These are phyloP conservation scores for Magallana gigas DNA, from an alignment of 1,140 invertebrate genomes.

Conservation along the genomic window DNA sequence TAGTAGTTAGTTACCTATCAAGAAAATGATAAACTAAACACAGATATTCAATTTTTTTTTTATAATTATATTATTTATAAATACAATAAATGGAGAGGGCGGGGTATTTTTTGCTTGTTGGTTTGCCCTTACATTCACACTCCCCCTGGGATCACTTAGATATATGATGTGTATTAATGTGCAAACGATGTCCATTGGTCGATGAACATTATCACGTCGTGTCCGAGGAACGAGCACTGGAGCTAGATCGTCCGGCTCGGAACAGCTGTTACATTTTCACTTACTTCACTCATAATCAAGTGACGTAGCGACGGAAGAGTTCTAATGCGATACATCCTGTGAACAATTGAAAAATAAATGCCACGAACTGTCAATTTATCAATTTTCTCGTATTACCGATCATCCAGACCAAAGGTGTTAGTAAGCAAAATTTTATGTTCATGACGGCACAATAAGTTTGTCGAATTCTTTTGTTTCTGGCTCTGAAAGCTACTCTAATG, in stretches of 20 bases:
- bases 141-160: not conserved
- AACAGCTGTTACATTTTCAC: not conserved
- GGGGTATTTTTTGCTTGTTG: too few relatives aligned
- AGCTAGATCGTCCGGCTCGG: not conserved
- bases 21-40: too few relatives aligned
- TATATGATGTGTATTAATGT: conserved; percentile 18
- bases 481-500: too few relatives aligned
- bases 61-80: too few relatives aligned
- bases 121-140: not conserved
- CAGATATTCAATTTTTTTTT: too few relatives aligned
- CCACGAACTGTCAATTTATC: not conserved
- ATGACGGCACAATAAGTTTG: too few relatives aligned
- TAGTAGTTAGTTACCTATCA: too few relatives aligned
- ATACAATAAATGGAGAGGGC: too few relatives aligned
- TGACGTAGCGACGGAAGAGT: not conserved
- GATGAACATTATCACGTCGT: not conserved
- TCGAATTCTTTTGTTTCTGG: too few relatives aligned
- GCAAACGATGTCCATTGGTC: conserved; percentile 6
- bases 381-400: not conserved
- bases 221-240: not conserved
- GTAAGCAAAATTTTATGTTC: too few relatives aligned
- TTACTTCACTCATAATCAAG: not conserved
- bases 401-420: too few relatives aligned
- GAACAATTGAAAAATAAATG: not conserved
- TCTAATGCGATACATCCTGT: not conserved